A percentile compares a stretch with the other conserved stretches of the same genome.
These are phyloP conservation scores for Chondrilla cf. caribensis DNA, from an alignment of 37 sponge, comb jelly and placozoan species.

Conservation along the genomic window DNA sequence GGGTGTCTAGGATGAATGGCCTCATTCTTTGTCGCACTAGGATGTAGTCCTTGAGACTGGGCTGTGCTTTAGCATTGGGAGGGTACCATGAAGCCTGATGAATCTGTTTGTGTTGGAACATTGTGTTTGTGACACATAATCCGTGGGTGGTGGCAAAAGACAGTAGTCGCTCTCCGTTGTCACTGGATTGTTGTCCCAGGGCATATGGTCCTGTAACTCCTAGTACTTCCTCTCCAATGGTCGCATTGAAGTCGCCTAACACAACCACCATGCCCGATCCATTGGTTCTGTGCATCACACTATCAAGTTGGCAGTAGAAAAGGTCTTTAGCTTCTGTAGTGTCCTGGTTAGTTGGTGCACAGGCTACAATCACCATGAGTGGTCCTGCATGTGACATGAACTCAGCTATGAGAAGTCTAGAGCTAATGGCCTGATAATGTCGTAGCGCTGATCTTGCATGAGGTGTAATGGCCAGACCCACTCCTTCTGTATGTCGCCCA, in stretches of 20 bases:
- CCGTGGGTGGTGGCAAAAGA: slow-evolving; percentile 13
- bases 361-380: slow-evolving; percentile 5
- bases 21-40: neutral
- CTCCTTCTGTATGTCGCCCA: neutral
- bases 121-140: neutral
- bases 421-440: slow-evolving; percentile 9
- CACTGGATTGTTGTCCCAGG: neutral
- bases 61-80: neutral
- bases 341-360: slow-evolving; percentile 19
- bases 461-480: slow-evolving; percentile 4
- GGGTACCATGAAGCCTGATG: slow-evolving; percentile 22
- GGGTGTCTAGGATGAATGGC: slow-evolving; percentile 13
- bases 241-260: slow-evolving; percentile 13
- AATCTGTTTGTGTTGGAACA: slow-evolving; percentile 5
- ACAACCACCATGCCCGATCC: slow-evolving; percentile 6
- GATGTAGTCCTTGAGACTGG: slow-evolving; percentile 15
- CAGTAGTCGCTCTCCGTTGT: slow-evolving; percentile 13
- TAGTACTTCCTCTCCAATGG: neutral
- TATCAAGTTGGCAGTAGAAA: slow-evolving; percentile 5
- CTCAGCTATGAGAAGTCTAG: slow-evolving; percentile 10
- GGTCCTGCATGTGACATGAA: slow-evolving; percentile 1
- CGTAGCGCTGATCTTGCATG: slow-evolving; percentile 10
- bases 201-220: slow-evolving; percentile 7
- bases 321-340: slow-evolving; percentile 10
- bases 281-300: slow-evolving; percentile 15